Evolutionary conservation across 2,113 vertebrate species (phyloP), one percentile per base, ranked within the genome.

Genomic region (Cheilinus undulatus): DNA sequence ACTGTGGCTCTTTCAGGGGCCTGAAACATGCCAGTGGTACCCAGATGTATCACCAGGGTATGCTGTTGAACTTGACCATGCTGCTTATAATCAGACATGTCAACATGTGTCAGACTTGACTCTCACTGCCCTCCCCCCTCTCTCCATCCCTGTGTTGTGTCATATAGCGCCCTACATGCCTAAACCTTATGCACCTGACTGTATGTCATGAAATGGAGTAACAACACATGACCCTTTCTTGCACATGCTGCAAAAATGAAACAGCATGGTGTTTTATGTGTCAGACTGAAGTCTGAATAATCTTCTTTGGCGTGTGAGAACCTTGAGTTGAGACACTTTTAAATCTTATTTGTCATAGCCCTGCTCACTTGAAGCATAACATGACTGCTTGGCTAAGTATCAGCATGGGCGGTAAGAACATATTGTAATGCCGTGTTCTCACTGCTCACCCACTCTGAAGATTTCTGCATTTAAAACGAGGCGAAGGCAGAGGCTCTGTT

Each of bases 331-430:
- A 57, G 67, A 68, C 30, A 28, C 40, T 52, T 69, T 38, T 42
- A 69, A 72, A 76, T 69, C 52, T 4, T 50, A 51, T 73, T 76
- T 67, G 50, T 73, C 58, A 64, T 46, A 56, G 56, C 58, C 40
- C 20, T 65, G 36, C 46, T 62, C 73, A 52, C 56, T 72, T 30
- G 40, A 74, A 53, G 43, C 43, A 51, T 58, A 70, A 62, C 65
- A 61, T 53, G 76, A 78, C 48, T 73, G 46, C 43, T 43, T 69
- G 61, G 65, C 38, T 48, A 68, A 71, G 76, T 66, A 68, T 59
- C 64, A 64, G 79, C 66, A 65, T 32, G 67, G 58, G 68, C 73
- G 56, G 78, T 67, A 81, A 61, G 63, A 78, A 79, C 71, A 83
- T 71, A 67, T 70, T 86, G 69, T 57, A 61, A 81, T 71, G 40